phyloP scores from a whole-genome alignment of 2,888 invertebrate species.

The Sialis lutaria region DNA sequence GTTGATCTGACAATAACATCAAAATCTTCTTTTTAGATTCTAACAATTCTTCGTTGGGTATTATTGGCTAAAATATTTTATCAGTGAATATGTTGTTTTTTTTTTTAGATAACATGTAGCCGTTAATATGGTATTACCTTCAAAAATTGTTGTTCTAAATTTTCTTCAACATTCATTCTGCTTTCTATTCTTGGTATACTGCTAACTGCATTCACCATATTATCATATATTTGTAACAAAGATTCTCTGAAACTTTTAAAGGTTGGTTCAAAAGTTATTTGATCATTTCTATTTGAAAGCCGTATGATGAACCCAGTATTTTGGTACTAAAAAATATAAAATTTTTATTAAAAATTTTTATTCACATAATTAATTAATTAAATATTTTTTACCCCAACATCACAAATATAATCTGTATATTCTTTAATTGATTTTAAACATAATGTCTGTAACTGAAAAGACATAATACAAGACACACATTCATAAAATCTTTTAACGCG shows the following conservation, averaged over 20 bases:
- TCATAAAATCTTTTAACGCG: constrained; percentile 65
- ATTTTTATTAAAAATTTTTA: not conserved
- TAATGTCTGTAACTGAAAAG: constrained; percentile 65
- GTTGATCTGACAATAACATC: constrained; percentile 48
- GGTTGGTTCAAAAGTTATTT: constrained; percentile 52
- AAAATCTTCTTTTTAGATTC: constrained; percentile 41
- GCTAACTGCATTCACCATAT: constrained; percentile 54
- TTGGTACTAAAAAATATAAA: not conserved
- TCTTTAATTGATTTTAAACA: constrained; percentile 64
- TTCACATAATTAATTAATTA: not conserved
- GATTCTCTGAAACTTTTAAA: constrained; percentile 58
- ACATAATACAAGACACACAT: constrained; percentile 75
- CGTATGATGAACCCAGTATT: constrained; percentile 22
- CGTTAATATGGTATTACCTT: constrained; percentile 13
- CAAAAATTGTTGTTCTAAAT: constrained; percentile 17
- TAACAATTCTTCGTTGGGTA: constrained; percentile 50
- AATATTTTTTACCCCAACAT: constrained; percentile 43
- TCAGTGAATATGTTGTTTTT: not conserved
- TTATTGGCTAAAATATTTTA: constrained; percentile 42
- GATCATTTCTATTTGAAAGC: constrained; percentile 38
- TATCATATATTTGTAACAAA: constrained; percentile 51
- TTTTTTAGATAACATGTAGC: not conserved
- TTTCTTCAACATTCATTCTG: constrained; percentile 50
- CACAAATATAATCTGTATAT: constrained; percentile 59
- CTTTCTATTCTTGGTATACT: constrained; percentile 65